phyloP scores from a whole-genome alignment of 2,113 vertebrate genomes.

The Coptodon rendalli region DNA sequence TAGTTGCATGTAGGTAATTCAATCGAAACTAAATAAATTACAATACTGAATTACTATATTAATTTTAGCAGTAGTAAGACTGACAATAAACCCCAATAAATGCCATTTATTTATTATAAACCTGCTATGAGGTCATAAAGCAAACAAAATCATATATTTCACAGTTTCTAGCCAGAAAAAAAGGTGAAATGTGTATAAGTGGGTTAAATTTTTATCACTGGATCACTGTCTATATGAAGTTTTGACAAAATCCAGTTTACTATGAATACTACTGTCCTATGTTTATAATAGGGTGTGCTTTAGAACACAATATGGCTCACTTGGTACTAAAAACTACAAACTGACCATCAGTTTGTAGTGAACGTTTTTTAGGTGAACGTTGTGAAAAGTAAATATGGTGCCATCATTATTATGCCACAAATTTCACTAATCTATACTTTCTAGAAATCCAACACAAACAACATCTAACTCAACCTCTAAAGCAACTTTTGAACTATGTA shows the following conservation, averaged over 20 bases:
- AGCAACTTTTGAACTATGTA: neutral
- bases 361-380: accelerated
- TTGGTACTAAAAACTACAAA: neutral
- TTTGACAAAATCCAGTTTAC: neutral
- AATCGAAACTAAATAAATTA: neutral
- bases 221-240: neutral
- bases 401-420: neutral
- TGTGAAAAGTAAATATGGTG: neutral
- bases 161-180: accelerated
- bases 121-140: neutral
- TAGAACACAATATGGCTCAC: neutral
- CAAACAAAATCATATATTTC: neutral
- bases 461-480: neutral
- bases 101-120: neutral
- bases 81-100: neutral
- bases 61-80: neutral
- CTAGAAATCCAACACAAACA: neutral
- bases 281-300: neutral
- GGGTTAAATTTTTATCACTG: neutral
- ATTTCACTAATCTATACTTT: neutral
- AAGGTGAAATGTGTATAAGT: neutral
- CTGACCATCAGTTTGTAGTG: neutral
- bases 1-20: neutral
- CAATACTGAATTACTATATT: neutral
- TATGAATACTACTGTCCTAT: neutral